A percentile compares a stretch with the other conserved stretches of the same genome.
These are phyloP conservation scores for Lepus americanus DNA, from an alignment of 2,113 vertebrate species.

Conservation along the genomic window DNA sequence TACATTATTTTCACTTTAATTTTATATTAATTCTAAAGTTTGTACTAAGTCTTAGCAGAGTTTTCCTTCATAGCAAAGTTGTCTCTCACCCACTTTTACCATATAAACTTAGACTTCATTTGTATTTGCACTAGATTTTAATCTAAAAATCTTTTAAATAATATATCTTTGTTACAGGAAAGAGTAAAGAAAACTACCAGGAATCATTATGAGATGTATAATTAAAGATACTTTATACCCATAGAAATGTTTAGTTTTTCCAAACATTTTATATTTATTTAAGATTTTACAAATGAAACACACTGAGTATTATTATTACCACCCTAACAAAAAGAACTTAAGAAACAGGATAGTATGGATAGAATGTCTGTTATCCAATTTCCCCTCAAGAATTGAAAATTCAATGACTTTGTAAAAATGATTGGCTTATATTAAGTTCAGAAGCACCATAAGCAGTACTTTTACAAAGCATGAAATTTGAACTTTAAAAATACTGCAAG, in stretches of 20 bases:
- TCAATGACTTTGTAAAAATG: neutral
- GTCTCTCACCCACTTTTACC: neutral
- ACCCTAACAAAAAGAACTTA: neutral
- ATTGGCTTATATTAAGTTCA: constrained; percentile 1
- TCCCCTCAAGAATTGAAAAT: neutral
- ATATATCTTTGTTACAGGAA: neutral
- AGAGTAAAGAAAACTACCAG: neutral
- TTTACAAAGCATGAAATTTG: neutral
- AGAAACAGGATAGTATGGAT: neutral
- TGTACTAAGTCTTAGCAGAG: neutral
- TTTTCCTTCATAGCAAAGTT: neutral
- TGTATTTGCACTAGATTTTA: neutral
- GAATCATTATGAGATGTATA: neutral
- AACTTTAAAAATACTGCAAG: neutral
- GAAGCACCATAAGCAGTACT: neutral
- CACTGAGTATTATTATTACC: neutral
- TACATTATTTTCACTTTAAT: neutral
- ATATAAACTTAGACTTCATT: neutral
- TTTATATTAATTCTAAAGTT: neutral
- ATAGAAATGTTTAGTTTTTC: neutral
- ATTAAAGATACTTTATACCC: neutral
- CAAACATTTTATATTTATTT: neutral
- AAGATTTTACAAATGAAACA: constrained; percentile 30
- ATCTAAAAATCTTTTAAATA: neutral
- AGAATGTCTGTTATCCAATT: neutral